Conservation (phyloP, 2,888 invertebrate genomes). For the Catocala nupta region DNA sequence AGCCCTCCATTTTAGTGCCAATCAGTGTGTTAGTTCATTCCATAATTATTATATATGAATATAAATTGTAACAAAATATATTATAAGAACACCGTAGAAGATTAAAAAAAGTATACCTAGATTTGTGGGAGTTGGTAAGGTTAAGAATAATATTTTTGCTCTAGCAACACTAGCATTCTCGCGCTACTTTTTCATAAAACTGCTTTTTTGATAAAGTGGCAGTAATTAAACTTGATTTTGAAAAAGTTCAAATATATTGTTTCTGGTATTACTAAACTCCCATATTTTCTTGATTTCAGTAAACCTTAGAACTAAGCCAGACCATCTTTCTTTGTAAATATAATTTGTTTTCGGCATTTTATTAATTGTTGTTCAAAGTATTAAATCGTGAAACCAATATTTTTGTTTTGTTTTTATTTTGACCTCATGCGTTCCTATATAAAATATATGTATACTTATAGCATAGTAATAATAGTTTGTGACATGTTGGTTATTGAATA, state of each 20-base stretch:
- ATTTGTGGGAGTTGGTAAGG: conserved; percentile 5
- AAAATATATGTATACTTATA: background rate
- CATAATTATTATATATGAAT: conserved; percentile 46
- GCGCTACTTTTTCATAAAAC: too few relatives aligned
- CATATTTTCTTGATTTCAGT: conserved; percentile 13
- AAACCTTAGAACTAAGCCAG: conserved; percentile 43
- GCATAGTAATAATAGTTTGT: conserved; percentile 6
- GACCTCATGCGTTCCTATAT: background rate
- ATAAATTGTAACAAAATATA: conserved; percentile 40
- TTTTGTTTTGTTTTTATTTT: conserved; percentile 50
- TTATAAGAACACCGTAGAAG: conserved; percentile 40
- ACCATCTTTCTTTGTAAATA: conserved; percentile 66
- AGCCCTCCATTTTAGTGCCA: conserved; percentile 84
- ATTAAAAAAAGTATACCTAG: conserved; percentile 4
- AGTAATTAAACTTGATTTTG: too few relatives aligned
- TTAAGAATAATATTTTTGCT: background rate
- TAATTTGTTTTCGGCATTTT: conserved; percentile 62
- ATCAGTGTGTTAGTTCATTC: conserved; percentile 67
- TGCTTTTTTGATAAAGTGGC: too few relatives aligned
- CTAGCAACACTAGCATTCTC: conserved; percentile 1
- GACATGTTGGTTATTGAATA: conserved; percentile 7
- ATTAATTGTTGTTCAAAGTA: conserved; percentile 71
- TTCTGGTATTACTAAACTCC: conserved; percentile 5
- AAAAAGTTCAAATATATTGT: background rate
- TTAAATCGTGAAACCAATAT: conserved; percentile 71